These are phyloP conservation scores for Zelostemma sp. DNA, from an alignment of 1,140 invertebrate genomes.

Conservation along the genomic window DNA sequence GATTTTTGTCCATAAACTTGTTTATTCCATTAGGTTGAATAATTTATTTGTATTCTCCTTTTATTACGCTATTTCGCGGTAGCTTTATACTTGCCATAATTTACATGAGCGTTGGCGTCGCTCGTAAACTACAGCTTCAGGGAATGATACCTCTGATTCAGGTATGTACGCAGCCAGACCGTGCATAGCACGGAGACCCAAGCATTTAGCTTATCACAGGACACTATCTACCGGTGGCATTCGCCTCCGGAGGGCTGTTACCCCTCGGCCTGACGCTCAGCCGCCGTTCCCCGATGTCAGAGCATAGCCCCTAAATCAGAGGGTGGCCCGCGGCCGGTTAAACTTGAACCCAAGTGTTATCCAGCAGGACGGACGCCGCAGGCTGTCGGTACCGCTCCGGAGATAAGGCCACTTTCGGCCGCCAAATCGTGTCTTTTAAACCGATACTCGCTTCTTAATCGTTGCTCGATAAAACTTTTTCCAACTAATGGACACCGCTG, in stretches of 20 bases:
- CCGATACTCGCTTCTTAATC: slow-evolving; percentile 4
- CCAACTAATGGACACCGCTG: not conserved
- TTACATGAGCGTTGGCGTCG: slow-evolving; percentile 38
- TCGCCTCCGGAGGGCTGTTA: slow-evolving; percentile 52
- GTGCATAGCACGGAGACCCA: slow-evolving; percentile 36
- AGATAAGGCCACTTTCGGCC: slow-evolving; percentile 22
- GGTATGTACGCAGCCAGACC: slow-evolving; percentile 23
- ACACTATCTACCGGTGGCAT: slow-evolving; percentile 47
- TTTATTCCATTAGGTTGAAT: slow-evolving; percentile 41
- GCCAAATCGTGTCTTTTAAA: slow-evolving; percentile 1
- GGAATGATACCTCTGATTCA: slow-evolving; percentile 35
- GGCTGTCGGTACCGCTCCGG: slow-evolving; percentile 3
- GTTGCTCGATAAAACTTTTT: not conserved
- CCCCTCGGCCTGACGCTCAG: slow-evolving; percentile 17
- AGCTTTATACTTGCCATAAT: slow-evolving; percentile 49
- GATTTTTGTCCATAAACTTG: slow-evolving; percentile 37
- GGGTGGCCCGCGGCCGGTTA: slow-evolving; percentile 47
- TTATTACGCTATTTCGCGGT: slow-evolving; percentile 44
- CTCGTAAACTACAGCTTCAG: slow-evolving; percentile 43
- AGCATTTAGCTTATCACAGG: slow-evolving; percentile 53
- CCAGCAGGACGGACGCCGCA: slow-evolving; percentile 19
- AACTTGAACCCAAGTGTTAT: slow-evolving; percentile 50
- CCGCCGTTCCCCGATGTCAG: slow-evolving; percentile 11
- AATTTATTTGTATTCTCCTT: slow-evolving; percentile 37
- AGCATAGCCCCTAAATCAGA: slow-evolving; percentile 52